A percentile compares a stretch with the other conserved stretches of the same genome.
phyloP scores from a whole-genome alignment of 2,113 vertebrate species.

The Ptyas mucosa region DNA sequence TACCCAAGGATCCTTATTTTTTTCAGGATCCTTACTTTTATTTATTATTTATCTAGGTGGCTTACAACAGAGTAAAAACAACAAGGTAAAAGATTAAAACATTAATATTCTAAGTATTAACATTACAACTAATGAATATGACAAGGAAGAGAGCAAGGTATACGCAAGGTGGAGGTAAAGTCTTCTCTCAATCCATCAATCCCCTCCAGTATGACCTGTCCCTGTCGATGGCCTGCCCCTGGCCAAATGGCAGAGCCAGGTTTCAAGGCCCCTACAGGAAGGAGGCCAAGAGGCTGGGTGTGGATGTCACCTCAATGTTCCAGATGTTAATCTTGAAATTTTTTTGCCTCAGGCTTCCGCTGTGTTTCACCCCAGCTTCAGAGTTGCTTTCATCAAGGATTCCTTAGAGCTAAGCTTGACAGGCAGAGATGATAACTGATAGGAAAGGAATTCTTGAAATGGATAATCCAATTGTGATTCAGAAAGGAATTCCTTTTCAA shows the following conservation, averaged over 20 bases:
- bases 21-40: not conserved
- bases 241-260: not conserved
- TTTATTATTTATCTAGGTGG: not conserved
- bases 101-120: not conserved
- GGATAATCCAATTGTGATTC: not conserved
- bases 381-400: not conserved
- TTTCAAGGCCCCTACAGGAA: not conserved
- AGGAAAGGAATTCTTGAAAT: not conserved
- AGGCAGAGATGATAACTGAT: not conserved
- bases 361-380: not conserved
- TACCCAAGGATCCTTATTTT: not conserved
- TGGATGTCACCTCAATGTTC: not conserved
- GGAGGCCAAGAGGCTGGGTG: not conserved
- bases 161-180: not conserved
- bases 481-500: not conserved
- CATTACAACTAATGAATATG: not conserved
- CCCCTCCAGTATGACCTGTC: not conserved
- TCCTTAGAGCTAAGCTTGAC: not conserved
- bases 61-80: not conserved
- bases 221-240: not conserved
- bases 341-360: not conserved
- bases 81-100: not conserved
- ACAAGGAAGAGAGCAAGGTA: not conserved
- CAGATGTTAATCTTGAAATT: not conserved
- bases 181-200: not conserved